Conservation (phyloP, 1,140 invertebrate species). For the Drosophila sp. region DNA sequence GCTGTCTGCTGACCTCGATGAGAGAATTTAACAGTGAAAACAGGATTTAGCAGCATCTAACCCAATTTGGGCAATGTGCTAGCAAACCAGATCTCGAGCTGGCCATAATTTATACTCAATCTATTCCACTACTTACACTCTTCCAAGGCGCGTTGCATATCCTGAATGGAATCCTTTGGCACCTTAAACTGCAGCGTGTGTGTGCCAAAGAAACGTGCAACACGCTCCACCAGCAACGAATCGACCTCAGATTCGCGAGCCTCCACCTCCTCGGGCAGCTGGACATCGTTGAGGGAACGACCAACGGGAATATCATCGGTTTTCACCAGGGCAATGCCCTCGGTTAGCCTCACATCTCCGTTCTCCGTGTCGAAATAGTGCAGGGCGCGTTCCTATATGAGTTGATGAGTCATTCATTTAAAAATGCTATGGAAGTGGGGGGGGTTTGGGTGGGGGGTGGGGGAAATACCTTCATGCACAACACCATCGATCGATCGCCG, state of each 20-base stretch:
- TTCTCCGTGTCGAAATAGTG: constrained; percentile 86
- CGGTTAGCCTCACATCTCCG: constrained; percentile 85
- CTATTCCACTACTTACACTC: constrained; percentile 83
- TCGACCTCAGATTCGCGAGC: constrained; percentile 90
- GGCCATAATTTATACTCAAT: constrained; percentile 16
- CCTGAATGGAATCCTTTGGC: constrained; percentile 87
- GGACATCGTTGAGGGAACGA: constrained; percentile 83
- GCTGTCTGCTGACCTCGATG: constrained; percentile 64
- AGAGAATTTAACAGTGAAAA: constrained; percentile 75
- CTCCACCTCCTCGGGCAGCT: constrained; percentile 87
- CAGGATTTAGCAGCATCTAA: constrained; percentile 69
- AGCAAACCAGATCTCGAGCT: constrained; percentile 44
- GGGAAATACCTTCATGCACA: constrained; percentile 88
- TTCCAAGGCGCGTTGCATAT: constrained; percentile 87
- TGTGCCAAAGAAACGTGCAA: constrained; percentile 89
- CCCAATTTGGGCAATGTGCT: constrained; percentile 63
- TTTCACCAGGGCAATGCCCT: constrained; percentile 89
- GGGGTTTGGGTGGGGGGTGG: background rate
- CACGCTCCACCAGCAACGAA: constrained; percentile 88
- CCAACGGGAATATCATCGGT: constrained; percentile 85
- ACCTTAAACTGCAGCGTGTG: constrained; percentile 91
- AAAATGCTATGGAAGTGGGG: background rate
- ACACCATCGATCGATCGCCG: constrained; percentile 87
- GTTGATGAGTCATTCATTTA: constrained; percentile 4
- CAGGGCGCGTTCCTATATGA: constrained; percentile 86